Evolutionary conservation across 2,888 invertebrate genomes (phyloP).

Genomic region (Apotomis betuletana): DNA sequence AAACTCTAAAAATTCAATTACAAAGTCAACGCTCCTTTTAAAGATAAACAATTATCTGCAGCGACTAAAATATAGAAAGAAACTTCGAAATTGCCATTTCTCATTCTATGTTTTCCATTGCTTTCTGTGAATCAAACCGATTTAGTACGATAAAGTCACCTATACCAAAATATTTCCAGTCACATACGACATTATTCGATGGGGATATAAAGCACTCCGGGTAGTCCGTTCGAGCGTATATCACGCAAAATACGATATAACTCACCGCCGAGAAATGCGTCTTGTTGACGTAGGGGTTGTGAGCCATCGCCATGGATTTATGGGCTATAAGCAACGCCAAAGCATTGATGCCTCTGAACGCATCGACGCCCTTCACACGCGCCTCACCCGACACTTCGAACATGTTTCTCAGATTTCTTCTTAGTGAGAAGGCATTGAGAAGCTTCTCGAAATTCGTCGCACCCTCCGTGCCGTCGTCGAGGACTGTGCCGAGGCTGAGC

Average conservation of each 20-base stretch:
- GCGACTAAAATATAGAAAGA: not conserved
- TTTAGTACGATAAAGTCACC: not conserved
- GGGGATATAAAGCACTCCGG: not conserved
- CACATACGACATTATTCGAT: not conserved
- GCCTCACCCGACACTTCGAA: slow-evolving; percentile 71
- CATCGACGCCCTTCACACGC: slow-evolving; percentile 79
- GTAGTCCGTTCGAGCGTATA: not conserved
- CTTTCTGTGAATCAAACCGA: not conserved
- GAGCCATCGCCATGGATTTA: slow-evolving; percentile 84
- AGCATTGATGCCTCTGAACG: slow-evolving; percentile 81
- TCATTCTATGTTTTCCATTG: not conserved
- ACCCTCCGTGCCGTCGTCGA: slow-evolving; percentile 75
- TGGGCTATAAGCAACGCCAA: slow-evolving; percentile 82
- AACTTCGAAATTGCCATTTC: not conserved
- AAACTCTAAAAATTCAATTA: not conserved
- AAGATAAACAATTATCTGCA: not conserved
- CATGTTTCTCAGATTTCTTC: slow-evolving; percentile 74
- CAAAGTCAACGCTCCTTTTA: not conserved
- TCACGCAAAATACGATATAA: slow-evolving; percentile 33
- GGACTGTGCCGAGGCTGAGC: slow-evolving; percentile 70
- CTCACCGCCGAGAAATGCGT: slow-evolving; percentile 80
- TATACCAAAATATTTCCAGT: not conserved
- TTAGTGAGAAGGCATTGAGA: slow-evolving; percentile 79
- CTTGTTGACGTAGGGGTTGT: slow-evolving; percentile 83
- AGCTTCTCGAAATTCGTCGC: slow-evolving; percentile 76